phyloP scores from a whole-genome alignment of 2,888 invertebrate genomes.

The Idaea dimidiata region DNA sequence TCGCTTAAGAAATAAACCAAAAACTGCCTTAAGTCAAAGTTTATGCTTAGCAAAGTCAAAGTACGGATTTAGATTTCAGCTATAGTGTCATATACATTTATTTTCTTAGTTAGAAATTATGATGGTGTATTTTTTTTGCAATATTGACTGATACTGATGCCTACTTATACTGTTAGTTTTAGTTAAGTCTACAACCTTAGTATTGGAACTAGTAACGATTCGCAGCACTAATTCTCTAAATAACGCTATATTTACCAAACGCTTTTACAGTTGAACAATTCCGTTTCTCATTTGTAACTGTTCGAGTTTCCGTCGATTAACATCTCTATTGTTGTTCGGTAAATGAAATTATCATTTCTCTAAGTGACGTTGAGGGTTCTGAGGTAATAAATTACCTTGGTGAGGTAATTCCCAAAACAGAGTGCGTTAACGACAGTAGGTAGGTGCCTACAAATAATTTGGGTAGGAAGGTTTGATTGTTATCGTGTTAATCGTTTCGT shows the following conservation, averaged over 20 bases:
- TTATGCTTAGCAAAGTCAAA: no score
- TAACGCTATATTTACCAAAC: conserved; percentile 37
- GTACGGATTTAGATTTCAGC: no score
- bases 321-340: conserved; percentile 58
- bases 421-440: conserved; percentile 61
- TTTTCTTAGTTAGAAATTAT: no score
- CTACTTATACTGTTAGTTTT: no score
- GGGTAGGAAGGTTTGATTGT: conserved; percentile 49
- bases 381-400: conserved; percentile 51
- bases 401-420: conserved; percentile 54
- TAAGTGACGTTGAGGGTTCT: conserved; percentile 48
- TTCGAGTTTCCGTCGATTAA: conserved; percentile 45
- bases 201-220: conserved; percentile 59
- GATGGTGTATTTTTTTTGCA: no score
- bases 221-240: conserved; percentile 39
- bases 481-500: conserved; percentile 65
- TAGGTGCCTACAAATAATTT: conserved; percentile 64
- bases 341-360: conserved; percentile 65
- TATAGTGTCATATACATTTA: no score
- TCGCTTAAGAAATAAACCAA: no score
- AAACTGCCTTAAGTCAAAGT: no score
- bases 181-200: conserved; percentile 33
- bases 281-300: conserved; percentile 39
- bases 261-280: conserved; percentile 48
- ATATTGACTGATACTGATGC: no score